Percentiles rank a stretch among this genome's conserved stretches.
phyloP scores from a whole-genome alignment of 2,113 vertebrate species.

The Xiphophorus hellerii region DNA sequence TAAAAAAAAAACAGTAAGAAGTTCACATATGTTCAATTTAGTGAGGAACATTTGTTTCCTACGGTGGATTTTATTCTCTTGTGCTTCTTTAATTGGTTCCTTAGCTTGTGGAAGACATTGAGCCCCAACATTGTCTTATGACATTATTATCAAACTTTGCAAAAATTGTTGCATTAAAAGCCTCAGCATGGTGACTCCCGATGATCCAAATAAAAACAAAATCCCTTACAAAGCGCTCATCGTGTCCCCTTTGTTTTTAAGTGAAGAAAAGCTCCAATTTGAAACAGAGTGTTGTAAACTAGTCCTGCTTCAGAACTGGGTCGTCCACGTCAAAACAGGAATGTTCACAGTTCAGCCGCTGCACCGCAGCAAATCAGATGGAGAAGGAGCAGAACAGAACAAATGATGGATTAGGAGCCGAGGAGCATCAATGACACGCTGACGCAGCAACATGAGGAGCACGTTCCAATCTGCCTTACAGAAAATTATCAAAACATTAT shows the following conservation, averaged over 20 bases:
- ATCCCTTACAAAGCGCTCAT: background rate
- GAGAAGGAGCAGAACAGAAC: constrained; percentile 4
- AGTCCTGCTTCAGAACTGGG: background rate
- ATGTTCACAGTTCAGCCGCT: constrained; percentile 23
- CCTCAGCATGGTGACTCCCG: too few species aligned
- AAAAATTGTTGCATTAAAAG: background rate
- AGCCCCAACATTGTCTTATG: background rate
- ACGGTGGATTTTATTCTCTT: background rate
- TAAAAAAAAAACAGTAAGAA: background rate
- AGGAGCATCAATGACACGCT: constrained; percentile 42
- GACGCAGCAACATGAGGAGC: constrained; percentile 47
- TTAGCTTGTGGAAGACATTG: background rate
- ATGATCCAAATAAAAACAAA: background rate
- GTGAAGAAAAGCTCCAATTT: background rate
- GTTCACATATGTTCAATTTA: background rate
- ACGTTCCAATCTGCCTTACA: constrained; percentile 10
- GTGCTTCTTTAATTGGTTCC: background rate
- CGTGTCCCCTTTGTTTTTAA: background rate
- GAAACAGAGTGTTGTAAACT: background rate
- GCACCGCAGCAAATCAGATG: constrained; percentile 27
- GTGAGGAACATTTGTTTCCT: background rate
- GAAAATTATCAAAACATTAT: background rate
- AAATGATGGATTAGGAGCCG: constrained; percentile 22
- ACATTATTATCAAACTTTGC: background rate
- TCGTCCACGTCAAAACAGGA: constrained; percentile 34